Evolutionary conservation across 2,113 vertebrate species (phyloP).

Genomic region (Promerops cafer): DNA sequence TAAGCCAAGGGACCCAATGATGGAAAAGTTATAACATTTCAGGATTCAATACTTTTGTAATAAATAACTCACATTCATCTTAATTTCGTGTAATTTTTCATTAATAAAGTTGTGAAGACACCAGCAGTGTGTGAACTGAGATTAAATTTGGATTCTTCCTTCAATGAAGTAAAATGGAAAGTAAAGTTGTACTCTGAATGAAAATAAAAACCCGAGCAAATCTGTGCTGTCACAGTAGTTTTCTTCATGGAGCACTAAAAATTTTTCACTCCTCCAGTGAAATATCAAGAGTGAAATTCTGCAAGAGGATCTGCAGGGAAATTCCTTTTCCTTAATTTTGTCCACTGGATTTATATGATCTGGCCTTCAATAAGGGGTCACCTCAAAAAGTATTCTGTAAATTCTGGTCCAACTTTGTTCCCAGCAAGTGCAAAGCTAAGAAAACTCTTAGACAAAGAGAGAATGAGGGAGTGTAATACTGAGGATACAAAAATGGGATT

Average conservation of each 20-base stretch:
- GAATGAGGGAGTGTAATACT: not conserved
- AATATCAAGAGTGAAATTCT: not conserved
- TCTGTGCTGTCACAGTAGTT: not conserved
- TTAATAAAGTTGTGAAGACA: not conserved
- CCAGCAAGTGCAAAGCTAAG: conserved; percentile 14
- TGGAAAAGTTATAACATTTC: not conserved
- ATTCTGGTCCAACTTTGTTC: not conserved
- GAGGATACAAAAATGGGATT: conserved; percentile 53
- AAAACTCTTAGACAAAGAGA: conserved; percentile 22
- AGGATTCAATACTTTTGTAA: not conserved
- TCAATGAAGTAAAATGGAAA: not conserved
- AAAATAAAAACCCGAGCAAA: not conserved
- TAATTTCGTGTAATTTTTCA: not conserved
- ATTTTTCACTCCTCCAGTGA: not conserved
- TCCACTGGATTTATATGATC: not conserved
- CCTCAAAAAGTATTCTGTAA: conserved; percentile 1
- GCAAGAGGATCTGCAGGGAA: not conserved
- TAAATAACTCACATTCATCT: not conserved
- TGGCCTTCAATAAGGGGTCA: not conserved
- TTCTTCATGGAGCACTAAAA: not conserved
- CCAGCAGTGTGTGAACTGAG: not conserved
- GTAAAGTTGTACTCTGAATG: not conserved
- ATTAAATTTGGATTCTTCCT: not conserved
- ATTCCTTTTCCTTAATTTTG: not conserved
- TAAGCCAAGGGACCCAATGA: not conserved